Evolutionary conservation across 2,113 vertebrate genomes (phyloP).

Genomic region (Prolemur simus): DNA sequence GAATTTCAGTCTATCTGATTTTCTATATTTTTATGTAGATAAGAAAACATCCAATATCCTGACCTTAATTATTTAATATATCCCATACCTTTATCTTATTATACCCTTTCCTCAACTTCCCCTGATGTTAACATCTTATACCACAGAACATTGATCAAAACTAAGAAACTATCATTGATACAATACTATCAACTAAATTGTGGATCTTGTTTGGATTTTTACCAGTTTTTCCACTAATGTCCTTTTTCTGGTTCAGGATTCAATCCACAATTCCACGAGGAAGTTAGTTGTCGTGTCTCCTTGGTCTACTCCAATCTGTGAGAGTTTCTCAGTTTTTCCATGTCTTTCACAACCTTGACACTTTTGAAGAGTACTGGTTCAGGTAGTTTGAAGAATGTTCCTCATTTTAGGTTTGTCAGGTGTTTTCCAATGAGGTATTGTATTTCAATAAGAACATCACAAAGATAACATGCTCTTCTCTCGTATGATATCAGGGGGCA

Average conservation of each 20-base stretch:
- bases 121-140: background rate
- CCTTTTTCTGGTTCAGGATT: background rate
- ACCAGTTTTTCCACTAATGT: background rate
- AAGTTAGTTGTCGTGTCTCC: too few species aligned
- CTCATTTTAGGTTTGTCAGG: background rate
- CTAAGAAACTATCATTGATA: background rate
- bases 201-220: background rate
- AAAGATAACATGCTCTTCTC: background rate
- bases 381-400: too few species aligned
- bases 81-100: background rate
- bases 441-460: background rate
- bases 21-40: background rate
- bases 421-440: background rate
- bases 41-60: background rate
- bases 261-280: background rate
- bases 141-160: background rate
- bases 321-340: background rate
- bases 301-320: background rate
- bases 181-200: background rate
- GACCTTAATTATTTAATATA: background rate
- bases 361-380: background rate
- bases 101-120: background rate
- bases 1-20: background rate
- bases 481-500: background rate
- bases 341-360: background rate